Base-by-base conservation (phyloP, 2,797 vertebrate species). In the Anabacerthia variegaticeps region DNA sequence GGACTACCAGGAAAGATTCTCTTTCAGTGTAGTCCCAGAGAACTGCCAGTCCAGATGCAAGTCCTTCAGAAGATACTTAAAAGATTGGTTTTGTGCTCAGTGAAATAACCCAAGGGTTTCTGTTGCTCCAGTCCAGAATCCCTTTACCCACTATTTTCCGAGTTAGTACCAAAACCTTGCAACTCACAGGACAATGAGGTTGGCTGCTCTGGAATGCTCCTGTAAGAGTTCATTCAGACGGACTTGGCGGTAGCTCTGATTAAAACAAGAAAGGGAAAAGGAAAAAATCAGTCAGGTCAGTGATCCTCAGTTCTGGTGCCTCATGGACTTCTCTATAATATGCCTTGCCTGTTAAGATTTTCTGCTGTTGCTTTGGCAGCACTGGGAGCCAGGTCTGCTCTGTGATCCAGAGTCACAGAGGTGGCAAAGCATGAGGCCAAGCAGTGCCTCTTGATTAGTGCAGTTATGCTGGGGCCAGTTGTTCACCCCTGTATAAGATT, bases 161-260 rank as follows among this genome's bases (percentile, higher is more conserved):
- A 49, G 18, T 48, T 43, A 75, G 67, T 93, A 80, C 32, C n/a
- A 93, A 71, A 84, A 28, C 52, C 36, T 22, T 79, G 27, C 16
- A 97, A 99, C 99, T 99, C 97, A 99, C 99, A 99, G 97, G 89
- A 99, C 97, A 77, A 99, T 98, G 82, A 99, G 98, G 91, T 99
- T 99, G 67, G 99, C 99, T 28, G 98, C 98, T 91, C 98, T 98
- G 0, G 99, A 99, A 85, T 99, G 97, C 94, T 99, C 98, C 92
- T 99, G 99, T 39, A 99, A 95, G 79, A 99, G 97, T 95, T 99
- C 99, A 10, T 99, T 99, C 88, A 99, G 98, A 68, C 99, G 98
- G 39, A 99, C 98, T 96, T 99, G 99, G 66, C 99, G 99, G 93
- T 98, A 98, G 51, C 98, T 99, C 99, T 99, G 98, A 72, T 88